Evolutionary conservation across 2,113 vertebrate species (phyloP).

Genomic region (Lophotis ruficrista): DNA sequence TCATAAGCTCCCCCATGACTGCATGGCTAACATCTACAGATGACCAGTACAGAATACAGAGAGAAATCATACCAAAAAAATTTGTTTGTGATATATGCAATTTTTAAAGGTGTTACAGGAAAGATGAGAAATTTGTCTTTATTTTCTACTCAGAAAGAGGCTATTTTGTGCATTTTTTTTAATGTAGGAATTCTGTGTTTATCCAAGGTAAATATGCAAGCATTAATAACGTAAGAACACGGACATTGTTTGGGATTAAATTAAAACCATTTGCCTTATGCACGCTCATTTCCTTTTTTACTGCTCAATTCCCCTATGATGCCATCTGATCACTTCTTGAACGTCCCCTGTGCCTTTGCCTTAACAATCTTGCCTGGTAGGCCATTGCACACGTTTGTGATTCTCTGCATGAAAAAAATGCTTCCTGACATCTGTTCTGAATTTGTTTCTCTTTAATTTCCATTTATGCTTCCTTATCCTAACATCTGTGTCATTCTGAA

Average conservation of each 20-base stretch:
- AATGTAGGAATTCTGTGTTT: slow-evolving; percentile 48
- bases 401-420: slow-evolving; percentile 79
- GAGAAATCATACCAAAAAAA: neutral
- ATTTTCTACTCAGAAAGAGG: neutral
- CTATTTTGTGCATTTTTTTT: neutral
- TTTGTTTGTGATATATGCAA: fast-evolving
- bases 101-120: neutral
- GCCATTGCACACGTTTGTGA: slow-evolving; percentile 81
- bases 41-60: neutral
- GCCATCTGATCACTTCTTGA: slow-evolving; percentile 79
- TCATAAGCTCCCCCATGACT: neutral
- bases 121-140: neutral
- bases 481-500: slow-evolving; percentile 85
- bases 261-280: slow-evolving; percentile 73
- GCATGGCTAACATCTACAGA: neutral
- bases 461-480: slow-evolving; percentile 85
- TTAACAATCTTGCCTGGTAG: slow-evolving; percentile 80
- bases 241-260: slow-evolving; percentile 74
- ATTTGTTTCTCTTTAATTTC: slow-evolving; percentile 88
- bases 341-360: slow-evolving; percentile 77
- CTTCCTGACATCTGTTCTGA: slow-evolving; percentile 85
- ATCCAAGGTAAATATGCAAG: slow-evolving; percentile 60
- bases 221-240: slow-evolving; percentile 41
- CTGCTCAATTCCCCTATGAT: slow-evolving; percentile 77
- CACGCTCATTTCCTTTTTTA: slow-evolving; percentile 79